phyloP scores from a whole-genome alignment of 2,888 invertebrate species.

The Pammene aurita region DNA sequence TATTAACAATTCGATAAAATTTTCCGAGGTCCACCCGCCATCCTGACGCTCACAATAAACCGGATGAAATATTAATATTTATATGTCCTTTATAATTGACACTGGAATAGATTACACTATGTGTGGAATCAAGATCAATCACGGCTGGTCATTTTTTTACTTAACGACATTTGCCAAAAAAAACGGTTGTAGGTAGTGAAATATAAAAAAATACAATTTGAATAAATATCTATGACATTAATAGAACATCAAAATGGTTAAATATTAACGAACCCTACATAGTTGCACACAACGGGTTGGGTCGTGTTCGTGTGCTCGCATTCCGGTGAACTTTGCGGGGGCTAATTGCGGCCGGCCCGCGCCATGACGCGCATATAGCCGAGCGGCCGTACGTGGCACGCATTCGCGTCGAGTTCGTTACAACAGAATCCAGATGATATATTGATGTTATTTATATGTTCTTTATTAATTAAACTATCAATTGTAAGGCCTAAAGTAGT shows the following conservation, averaged over 20 bases:
- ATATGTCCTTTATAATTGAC: too few relatives aligned
- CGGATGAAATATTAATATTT: too few relatives aligned
- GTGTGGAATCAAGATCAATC: too few relatives aligned
- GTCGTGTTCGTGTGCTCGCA: constrained; percentile 57
- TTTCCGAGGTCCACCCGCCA: too few relatives aligned
- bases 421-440: constrained; percentile 9
- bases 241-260: neutral
- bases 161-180: too few relatives aligned
- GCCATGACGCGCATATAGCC: constrained; percentile 69
- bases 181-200: neutral
- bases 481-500: too few relatives aligned
- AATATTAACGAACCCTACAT: neutral
- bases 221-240: neutral
- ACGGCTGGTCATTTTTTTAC: too few relatives aligned
- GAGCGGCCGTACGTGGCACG: constrained; percentile 59
- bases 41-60: too few relatives aligned
- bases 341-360: constrained; percentile 69
- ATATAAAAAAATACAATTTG: too few relatives aligned
- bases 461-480: neutral
- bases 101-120: too few relatives aligned
- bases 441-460: constrained; percentile 31
- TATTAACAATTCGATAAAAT: too few relatives aligned
- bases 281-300: neutral
- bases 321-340: constrained; percentile 70
- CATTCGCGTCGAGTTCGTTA: constrained; percentile 42